These are phyloP conservation scores for Sylvietta virens DNA, from an alignment of 2,113 vertebrate species.

Conservation along the genomic window DNA sequence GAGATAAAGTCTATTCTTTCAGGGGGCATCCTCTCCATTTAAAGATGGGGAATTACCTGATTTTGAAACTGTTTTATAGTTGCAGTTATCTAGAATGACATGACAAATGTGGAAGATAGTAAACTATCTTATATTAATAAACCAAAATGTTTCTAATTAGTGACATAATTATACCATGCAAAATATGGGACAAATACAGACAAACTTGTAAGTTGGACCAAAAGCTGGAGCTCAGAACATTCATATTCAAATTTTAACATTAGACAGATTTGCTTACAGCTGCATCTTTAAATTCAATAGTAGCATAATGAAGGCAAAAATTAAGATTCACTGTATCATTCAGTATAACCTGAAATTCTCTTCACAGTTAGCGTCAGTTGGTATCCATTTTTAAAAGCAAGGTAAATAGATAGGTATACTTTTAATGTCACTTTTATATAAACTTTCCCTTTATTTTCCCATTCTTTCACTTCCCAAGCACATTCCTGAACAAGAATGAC, in stretches of 20 bases:
- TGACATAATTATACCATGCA: neutral
- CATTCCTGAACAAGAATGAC: neutral
- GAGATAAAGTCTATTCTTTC: neutral
- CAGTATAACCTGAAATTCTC: neutral
- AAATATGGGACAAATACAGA: neutral
- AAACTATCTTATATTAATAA: neutral
- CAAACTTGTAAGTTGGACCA: accelerated
- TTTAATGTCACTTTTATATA: neutral
- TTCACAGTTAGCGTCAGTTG: neutral
- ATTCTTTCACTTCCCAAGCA: neutral
- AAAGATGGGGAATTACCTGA: neutral
- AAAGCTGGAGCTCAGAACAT: neutral
- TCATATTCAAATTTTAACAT: neutral
- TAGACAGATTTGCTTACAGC: neutral
- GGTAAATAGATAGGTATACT: neutral
- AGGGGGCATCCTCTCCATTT: neutral
- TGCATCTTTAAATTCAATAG: neutral
- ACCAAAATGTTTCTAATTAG: neutral
- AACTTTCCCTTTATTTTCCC: neutral
- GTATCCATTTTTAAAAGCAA: neutral
- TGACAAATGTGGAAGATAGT: neutral
- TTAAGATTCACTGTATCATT: neutral
- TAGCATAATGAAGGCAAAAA: neutral
- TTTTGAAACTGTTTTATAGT: neutral
- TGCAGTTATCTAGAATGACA: neutral